phyloP scores from a whole-genome alignment of 2,888 invertebrate species.

The Ferrisia virgata region DNA sequence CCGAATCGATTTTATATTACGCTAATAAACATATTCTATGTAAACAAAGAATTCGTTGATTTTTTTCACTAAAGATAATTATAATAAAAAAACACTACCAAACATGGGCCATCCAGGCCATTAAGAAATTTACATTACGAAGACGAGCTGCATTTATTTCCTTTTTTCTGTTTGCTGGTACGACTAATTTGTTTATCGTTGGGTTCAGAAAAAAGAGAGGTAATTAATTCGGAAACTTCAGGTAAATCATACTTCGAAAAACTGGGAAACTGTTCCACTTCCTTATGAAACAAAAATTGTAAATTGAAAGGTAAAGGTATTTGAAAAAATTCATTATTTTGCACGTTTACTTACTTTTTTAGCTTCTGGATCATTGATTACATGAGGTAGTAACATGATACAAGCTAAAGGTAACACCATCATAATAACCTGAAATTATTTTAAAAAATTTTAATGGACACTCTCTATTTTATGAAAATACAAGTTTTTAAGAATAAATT shows the following conservation, averaged over 20 bases:
- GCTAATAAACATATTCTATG: not conserved
- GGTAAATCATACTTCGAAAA: constrained; percentile 82
- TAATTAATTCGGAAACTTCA: constrained; percentile 93
- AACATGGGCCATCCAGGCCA: not conserved
- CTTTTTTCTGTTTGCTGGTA: constrained; percentile 22
- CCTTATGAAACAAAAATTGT: constrained; percentile 54
- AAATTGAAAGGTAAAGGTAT: too few species aligned
- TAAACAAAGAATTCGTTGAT: not conserved
- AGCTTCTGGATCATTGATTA: constrained; percentile 97
- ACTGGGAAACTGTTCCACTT: constrained; percentile 85
- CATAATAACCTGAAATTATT: constrained; percentile 70
- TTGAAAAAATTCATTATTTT: not conserved
- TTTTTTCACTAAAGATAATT: not conserved
- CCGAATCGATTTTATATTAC: not conserved
- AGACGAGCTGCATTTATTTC: not conserved
- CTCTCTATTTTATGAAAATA: not conserved
- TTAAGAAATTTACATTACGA: not conserved
- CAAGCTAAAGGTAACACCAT: constrained; percentile 89
- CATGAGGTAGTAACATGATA: constrained; percentile 89
- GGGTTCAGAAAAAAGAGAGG: constrained; percentile 73
- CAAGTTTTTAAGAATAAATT: constrained; percentile 8
- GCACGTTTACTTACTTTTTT: constrained; percentile 65
- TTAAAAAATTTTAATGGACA: constrained; percentile 31
- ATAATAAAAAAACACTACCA: not conserved
- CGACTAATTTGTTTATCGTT: constrained; percentile 31